These are phyloP conservation scores for Rhinogobius similis DNA, from an alignment of 2,113 vertebrate species.

Conservation along the genomic window DNA sequence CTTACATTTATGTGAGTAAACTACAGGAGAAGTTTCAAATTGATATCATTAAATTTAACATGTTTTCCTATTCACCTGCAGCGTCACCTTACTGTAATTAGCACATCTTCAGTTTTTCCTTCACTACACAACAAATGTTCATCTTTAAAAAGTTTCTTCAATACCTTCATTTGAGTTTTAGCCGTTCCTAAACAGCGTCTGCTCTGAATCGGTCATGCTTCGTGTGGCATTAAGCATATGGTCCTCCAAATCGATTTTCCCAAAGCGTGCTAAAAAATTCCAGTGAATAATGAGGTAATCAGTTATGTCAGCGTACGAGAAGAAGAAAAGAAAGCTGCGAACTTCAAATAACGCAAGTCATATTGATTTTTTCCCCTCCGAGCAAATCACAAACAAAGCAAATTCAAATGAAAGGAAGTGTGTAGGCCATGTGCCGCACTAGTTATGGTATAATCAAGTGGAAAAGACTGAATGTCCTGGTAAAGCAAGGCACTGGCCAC, in stretches of 20 bases:
- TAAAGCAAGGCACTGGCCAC: constrained; percentile 12
- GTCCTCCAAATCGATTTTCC: neutral
- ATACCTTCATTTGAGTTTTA: neutral
- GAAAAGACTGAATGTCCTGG: constrained; percentile 11
- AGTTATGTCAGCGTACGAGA: neutral
- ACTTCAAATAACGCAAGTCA: neutral
- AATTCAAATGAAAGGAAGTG: constrained; percentile 10
- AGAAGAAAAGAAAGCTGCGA: constrained; percentile 1
- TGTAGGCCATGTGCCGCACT: neutral
- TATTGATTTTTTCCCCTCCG: neutral
- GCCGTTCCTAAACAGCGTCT: neutral
- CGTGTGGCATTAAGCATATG: constrained; percentile 4
- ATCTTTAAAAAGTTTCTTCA: neutral
- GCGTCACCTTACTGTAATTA: no score
- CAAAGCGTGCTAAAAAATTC: neutral
- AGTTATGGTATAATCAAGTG: constrained; percentile 14
- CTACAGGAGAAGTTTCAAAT: no score
- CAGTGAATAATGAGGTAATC: constrained; percentile 2
- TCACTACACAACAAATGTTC: neutral
- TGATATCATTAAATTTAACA: no score
- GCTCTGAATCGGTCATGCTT: neutral
- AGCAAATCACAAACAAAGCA: neutral
- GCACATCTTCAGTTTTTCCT: no score
- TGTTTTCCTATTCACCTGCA: no score
- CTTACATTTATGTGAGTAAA: no score